These are phyloP conservation scores for Barbus barbus DNA, from an alignment of 2,113 vertebrate genomes.

Conservation along the genomic window DNA sequence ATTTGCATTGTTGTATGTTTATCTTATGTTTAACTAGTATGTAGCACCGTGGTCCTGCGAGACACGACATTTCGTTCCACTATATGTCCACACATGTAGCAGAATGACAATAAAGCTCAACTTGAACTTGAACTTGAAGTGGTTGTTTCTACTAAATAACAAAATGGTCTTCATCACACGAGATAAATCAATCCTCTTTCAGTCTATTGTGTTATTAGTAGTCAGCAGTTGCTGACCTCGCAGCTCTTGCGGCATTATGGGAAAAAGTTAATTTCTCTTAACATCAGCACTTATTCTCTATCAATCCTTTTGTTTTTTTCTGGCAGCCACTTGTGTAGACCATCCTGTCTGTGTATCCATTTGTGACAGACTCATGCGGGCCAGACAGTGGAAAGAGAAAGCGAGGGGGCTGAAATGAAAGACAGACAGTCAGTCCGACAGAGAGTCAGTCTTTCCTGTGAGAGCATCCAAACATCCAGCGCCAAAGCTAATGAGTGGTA, in stretches of 20 bases:
- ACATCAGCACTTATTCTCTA: slow-evolving; percentile 31
- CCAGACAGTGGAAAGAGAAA: slow-evolving; percentile 43
- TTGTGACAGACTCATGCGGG: slow-evolving; percentile 42
- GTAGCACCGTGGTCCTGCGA: too few relatives aligned
- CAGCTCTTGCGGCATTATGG: not conserved
- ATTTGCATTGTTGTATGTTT: too few relatives aligned
- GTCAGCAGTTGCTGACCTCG: slow-evolving; percentile 19
- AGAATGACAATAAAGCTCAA: too few relatives aligned
- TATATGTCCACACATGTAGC: too few relatives aligned
- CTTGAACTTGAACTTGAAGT: too few relatives aligned
- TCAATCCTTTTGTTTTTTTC: slow-evolving; percentile 5
- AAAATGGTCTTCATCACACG: not conserved
- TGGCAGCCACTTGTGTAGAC: slow-evolving; percentile 14
- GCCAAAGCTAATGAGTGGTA: slow-evolving; percentile 52
- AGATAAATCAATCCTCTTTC: not conserved
- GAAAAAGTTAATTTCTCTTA: not conserved
- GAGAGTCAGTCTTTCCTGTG: slow-evolving; percentile 37
- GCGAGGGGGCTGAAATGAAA: slow-evolving; percentile 17
- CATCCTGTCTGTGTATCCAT: slow-evolving; percentile 33
- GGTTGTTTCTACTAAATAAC: not conserved
- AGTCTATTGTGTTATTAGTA: not conserved
- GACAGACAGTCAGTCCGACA: slow-evolving; percentile 49
- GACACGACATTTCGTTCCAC: too few relatives aligned
- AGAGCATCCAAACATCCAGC: slow-evolving; percentile 35
- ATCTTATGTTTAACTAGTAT: too few relatives aligned